Evolutionary conservation across 2,113 vertebrate genomes (phyloP), one percentile per base, ranked within the genome.

Genomic region (Chunga burmeisteri): DNA sequence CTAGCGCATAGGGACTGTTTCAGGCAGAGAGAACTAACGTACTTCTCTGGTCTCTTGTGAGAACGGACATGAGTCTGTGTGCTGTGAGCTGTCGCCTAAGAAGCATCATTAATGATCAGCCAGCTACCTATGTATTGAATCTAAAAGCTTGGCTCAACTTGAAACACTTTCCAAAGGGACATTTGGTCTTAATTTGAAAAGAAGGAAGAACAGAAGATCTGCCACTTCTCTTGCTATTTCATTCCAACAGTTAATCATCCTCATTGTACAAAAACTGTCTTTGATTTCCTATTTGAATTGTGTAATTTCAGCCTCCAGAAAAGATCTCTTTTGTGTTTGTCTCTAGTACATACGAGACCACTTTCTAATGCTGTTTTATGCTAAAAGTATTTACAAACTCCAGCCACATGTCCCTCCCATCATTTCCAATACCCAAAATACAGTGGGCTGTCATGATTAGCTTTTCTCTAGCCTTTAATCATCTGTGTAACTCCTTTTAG

Each of bases 161-260:
- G 47, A 47, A 86, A 72, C 40, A 72, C 38, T 75, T 82, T 79
- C 78, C 61, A 80, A 74, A 85, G 49, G 32, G 34, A 53, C 62
- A 82, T 85, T 87, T 90, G 62, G 66, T 91, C 78, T 63, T 91
- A 78, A 90, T 88, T 78, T 92, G 50, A 58, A 86, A 86, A 70
- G 36, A 74, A 88, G 16, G 23, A 88, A 73, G n/a, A 73, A 74
- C 0, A 40, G 61, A 80, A 30, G 80, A 91, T 88, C 32, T 49
- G 42, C 49, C 58, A 58, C 87, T 94, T 88, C 13, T 71, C 44
- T 65, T 67, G 40, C 18, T 90, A 22, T 61, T 95, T 52, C 4
- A 1, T 88, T 92, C 46, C 50, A 94, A 50, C n/a, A 80, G 46
- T 74, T 94, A 94, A 90, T 83, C 25, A 58, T 29, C 40, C 36